Conservation (phyloP, 2,797 vertebrate genomes). For the Pyrocephalus nanus region DNA sequence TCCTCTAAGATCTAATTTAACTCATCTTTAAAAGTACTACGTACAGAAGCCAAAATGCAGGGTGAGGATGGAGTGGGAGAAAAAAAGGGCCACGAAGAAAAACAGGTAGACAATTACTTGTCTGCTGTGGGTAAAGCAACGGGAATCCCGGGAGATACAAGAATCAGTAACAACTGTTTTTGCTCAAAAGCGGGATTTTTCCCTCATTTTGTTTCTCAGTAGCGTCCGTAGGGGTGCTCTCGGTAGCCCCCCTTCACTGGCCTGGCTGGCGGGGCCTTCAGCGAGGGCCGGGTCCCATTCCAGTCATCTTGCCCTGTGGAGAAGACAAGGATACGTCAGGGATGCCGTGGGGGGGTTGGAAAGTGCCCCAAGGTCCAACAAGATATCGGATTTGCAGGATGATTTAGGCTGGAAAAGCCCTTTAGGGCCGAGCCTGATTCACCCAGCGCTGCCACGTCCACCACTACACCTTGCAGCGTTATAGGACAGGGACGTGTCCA, state of each 20-base stretch:
- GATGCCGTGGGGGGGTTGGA: too few relatives aligned
- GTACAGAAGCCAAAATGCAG: conserved; percentile 82
- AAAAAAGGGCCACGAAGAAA: conserved; percentile 84
- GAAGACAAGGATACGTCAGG: background rate
- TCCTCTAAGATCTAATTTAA: conserved; percentile 83
- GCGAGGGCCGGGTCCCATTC: conserved; percentile 87
- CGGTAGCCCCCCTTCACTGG: conserved; percentile 89
- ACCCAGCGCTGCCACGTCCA: background rate
- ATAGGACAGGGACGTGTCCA: background rate
- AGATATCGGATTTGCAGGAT: background rate
- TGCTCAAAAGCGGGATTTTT: conserved; percentile 79
- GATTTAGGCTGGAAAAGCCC: background rate
- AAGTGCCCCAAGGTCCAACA: background rate
- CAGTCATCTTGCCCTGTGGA: conserved; percentile 91
- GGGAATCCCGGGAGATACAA: conserved; percentile 94
- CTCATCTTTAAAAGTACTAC: conserved; percentile 76
- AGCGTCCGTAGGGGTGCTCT: conserved; percentile 95
- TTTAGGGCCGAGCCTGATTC: too few relatives aligned
- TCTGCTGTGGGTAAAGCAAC: conserved; percentile 95
- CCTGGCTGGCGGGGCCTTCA: conserved; percentile 86
- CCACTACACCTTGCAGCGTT: background rate
- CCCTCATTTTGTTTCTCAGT: conserved; percentile 82
- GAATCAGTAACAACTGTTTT: conserved; percentile 88
- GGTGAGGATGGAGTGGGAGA: conserved; percentile 78
- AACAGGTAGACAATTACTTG: conserved; percentile 99